These are phyloP conservation scores for Ctenicera cuprea DNA, from an alignment of 2,888 invertebrate genomes.

Conservation along the genomic window DNA sequence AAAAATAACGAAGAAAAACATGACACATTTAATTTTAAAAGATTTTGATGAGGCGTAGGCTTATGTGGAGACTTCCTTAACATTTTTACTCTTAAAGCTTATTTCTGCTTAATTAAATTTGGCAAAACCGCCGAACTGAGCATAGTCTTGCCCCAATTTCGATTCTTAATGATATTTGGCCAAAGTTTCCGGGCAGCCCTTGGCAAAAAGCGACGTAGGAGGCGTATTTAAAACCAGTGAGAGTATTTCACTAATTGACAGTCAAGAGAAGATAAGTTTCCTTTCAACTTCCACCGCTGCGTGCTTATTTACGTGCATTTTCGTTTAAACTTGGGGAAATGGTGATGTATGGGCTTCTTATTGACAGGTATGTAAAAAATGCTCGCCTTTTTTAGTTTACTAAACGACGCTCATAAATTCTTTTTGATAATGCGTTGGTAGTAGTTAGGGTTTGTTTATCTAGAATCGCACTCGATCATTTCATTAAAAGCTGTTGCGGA, in stretches of 20 bases:
- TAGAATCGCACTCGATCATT: constrained; percentile 27
- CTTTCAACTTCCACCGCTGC: constrained; percentile 35
- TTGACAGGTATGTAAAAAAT: constrained; percentile 50
- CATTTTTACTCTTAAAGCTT: constrained; percentile 13
- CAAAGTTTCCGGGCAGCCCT: constrained; percentile 23
- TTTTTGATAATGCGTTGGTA: constrained; percentile 27
- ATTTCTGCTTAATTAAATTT: constrained; percentile 28
- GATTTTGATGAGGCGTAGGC: too few species aligned
- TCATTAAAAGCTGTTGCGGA: constrained; percentile 23
- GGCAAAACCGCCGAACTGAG: constrained; percentile 1
- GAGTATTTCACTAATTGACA: constrained; percentile 55
- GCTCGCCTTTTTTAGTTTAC: constrained; percentile 31
- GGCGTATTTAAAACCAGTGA: constrained; percentile 46
- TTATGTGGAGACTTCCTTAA: not conserved
- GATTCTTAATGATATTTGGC: constrained; percentile 29
- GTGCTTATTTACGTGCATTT: constrained; percentile 36
- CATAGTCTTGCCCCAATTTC: constrained; percentile 17
- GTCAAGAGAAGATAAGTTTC: constrained; percentile 52
- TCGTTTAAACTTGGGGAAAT: constrained; percentile 10
- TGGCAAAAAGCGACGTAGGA: constrained; percentile 29
- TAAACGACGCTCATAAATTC: constrained; percentile 40
- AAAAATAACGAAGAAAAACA: not conserved
- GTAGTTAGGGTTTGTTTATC: constrained; percentile 21
- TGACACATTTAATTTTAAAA: not conserved
- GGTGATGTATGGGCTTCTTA: constrained; percentile 45